phyloP scores from a whole-genome alignment of 2,888 invertebrate species.

The Dasypolia templi region DNA sequence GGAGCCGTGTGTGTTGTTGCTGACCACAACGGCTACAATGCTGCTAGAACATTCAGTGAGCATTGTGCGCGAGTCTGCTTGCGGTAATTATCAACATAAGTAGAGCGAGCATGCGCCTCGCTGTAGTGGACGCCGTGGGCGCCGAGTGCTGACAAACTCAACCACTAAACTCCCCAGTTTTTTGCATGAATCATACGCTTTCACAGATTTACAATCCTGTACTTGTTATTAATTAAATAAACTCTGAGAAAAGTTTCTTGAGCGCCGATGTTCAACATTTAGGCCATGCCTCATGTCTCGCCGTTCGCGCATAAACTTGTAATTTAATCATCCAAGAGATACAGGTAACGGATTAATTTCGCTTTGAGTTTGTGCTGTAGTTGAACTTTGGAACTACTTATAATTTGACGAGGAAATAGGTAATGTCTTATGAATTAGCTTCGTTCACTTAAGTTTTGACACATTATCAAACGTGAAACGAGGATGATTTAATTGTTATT shows the following conservation, averaged over 20 bases:
- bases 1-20: not conserved
- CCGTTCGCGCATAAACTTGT: constrained; percentile 37
- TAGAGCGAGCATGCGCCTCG: not conserved
- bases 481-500: not conserved
- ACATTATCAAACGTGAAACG: not conserved
- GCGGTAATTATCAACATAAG: constrained; percentile 12
- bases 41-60: not conserved
- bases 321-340: constrained; percentile 51
- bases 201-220: constrained; percentile 22
- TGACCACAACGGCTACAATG: not conserved
- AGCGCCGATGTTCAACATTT: constrained; percentile 23
- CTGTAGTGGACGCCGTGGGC: not conserved
- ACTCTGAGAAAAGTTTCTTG: constrained; percentile 34
- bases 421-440: constrained; percentile 15
- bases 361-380: constrained; percentile 22
- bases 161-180: constrained; percentile 15
- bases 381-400: constrained; percentile 46
- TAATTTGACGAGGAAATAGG: constrained; percentile 5
- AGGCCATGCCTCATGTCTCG: constrained; percentile 29
- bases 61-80: not conserved
- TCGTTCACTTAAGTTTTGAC: not conserved
- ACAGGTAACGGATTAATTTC: constrained; percentile 52
- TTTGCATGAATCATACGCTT: constrained; percentile 48
- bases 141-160: not conserved
- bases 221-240: constrained; percentile 44